Base-by-base conservation (phyloP, 2,888 invertebrate species). In the Orthonychiurus folsomi region DNA sequence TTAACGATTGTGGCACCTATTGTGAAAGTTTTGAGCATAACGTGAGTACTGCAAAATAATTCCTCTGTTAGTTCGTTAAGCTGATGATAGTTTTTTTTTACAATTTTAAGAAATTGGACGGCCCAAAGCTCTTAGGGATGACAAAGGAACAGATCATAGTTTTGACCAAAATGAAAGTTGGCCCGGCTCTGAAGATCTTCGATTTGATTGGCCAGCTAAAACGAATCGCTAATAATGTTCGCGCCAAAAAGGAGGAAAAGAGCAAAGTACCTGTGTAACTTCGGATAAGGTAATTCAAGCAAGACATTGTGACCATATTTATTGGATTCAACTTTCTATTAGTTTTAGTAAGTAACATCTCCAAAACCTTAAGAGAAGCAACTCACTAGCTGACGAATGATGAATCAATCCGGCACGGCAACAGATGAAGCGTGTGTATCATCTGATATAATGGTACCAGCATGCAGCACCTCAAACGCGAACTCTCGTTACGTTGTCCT, bases 191-290 rank as follows among this genome's bases (percentile, higher is more conserved):
- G 65, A 94, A 94, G 81, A 93, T 95, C 74, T 89, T 84, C 76
- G 92, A 94, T 80, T 83, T 95, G 70, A 89, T 95, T 75, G 89
- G 92, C 75, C 91, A 93, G 76, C 81, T 94, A 60, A 92, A 91
- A 80, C 86, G 86, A 77, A 89, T 89, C 81, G 85, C 88, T 67
- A 86, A 86, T 77, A 84, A 85, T 12, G 64, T 66, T 15, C 62
- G 63, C 63, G 69, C 65, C 9, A 63, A 67, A 26, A 69, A 69
- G 37, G 37, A 52, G 5, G n/a, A 52, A 3, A 52, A 20, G 52
- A 20, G n/a, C n/a, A 52, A 52, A 52, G 52, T 52, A 23, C n/a
- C n/a, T 20, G 52, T 20, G 5, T n/a, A 9, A 23, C 3, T 20
- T n/a, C 3, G 5, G 52, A 3, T 52, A 52, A 52, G 5, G 23